These are phyloP conservation scores for Fistularia tabacaria DNA, from an alignment of 2,797 vertebrate genomes.

Conservation along the genomic window DNA sequence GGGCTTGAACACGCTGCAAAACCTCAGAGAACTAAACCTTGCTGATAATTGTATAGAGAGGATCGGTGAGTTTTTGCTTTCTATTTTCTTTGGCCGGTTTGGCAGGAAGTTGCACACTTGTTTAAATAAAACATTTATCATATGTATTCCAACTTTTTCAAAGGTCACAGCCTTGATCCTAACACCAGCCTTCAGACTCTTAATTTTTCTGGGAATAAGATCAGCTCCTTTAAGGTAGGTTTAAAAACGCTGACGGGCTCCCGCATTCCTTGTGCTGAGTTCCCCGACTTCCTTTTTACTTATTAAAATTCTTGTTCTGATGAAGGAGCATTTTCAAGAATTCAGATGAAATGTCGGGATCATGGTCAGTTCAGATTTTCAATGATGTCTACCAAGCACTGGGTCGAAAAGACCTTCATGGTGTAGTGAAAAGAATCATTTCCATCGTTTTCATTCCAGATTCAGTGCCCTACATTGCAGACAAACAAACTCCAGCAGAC, in stretches of 20 bases:
- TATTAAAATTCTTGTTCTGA: constrained; percentile 46
- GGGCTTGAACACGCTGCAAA: constrained; percentile 76
- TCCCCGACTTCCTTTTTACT: constrained; percentile 15
- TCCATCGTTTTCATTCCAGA: not conserved
- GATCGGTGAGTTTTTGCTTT: constrained; percentile 71
- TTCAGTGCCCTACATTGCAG: no score
- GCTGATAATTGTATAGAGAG: constrained; percentile 79
- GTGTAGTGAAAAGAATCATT: constrained; percentile 10
- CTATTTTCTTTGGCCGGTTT: constrained; percentile 3
- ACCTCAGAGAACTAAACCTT: constrained; percentile 84
- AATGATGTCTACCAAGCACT: constrained; percentile 30
- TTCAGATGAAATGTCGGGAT: constrained; percentile 29
- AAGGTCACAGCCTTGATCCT: constrained; percentile 75
- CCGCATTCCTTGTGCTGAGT: constrained; percentile 19
- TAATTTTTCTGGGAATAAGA: constrained; percentile 87
- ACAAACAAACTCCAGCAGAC: no score
- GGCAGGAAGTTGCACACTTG: not conserved
- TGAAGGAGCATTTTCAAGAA: constrained; percentile 23
- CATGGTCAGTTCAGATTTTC: constrained; percentile 32
- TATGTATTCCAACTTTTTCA: constrained; percentile 23
- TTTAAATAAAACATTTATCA: constrained; percentile 3
- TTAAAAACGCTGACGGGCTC: constrained; percentile 24
- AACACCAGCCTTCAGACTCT: constrained; percentile 80
- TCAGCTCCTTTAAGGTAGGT: constrained; percentile 85
- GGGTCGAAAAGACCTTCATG: constrained; percentile 11